Evolutionary conservation across 2,113 vertebrate species (phyloP), one percentile per base, ranked within the genome.

Genomic region (Panthera leo): DNA sequence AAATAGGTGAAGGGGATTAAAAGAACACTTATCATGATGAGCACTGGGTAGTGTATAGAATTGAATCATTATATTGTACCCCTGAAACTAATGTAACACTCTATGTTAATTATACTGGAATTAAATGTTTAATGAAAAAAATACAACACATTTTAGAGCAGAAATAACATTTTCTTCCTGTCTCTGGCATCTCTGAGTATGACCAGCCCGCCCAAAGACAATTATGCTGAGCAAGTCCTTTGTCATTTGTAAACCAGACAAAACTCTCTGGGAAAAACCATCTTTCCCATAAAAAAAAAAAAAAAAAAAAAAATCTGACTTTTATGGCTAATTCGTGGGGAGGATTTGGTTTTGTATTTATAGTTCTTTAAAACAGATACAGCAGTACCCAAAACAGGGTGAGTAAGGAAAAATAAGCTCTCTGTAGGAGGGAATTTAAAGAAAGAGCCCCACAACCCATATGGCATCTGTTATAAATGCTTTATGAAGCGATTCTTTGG

Each of bases 301-400:
- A 58, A 51, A 70, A 25, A 23, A 36, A 25, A 36, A 48, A 53
- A 7, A 8, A 5, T 68, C 23, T 90, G n/a, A 63, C 29, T 89
- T 92, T 94, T 67, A 39, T 73, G 21, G 71, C 55, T 76, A 91
- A 68, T 63, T 53, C 27, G 53, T 58, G 34, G 42, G 5, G 13
- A 88, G 12, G n/a, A 18, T 63, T 94, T 94, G 36, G 12, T 70
- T 86, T 95, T 95, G 85, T 65, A 51, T 96, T 94, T 96, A n/a
- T 82, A 53, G n/a, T 79, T 87, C 5, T 95, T 86, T 85, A 85
- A 94, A 96, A 75, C 21, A 95, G 19, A 86, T 31, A 48, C 23
- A 31, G 5, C 15, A 45, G 63, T 68, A 82, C 85, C 5, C 89
- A 91, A 86, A 93, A 85, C 25, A 92, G n/a, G 6, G 67, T 67